Conservation (phyloP, 1,140 invertebrate genomes). For the Drosophila kurseongensis region DNA sequence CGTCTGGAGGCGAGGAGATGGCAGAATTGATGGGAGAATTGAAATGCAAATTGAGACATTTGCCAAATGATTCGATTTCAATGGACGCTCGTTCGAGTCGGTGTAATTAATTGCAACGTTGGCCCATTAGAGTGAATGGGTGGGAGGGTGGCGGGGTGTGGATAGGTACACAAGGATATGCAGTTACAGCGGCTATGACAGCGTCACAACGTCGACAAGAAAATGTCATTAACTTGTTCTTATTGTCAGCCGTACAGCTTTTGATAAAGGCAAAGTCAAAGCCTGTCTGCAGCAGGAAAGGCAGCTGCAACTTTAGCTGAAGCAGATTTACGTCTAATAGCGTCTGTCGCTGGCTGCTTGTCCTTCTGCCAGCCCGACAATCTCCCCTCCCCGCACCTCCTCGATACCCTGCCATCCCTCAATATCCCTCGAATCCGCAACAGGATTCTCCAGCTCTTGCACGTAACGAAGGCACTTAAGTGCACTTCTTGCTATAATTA, state of each 20-base stretch:
- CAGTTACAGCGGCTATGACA: slow-evolving; percentile 55
- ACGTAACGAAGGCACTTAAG: slow-evolving; percentile 82
- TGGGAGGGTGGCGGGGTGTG: not conserved
- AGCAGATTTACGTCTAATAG: slow-evolving; percentile 76
- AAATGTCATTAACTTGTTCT: slow-evolving; percentile 83
- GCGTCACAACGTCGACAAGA: slow-evolving; percentile 66
- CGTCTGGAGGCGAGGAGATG: slow-evolving; percentile 87
- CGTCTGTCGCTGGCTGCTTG: slow-evolving; percentile 30
- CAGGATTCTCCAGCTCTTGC: slow-evolving; percentile 53
- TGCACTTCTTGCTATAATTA: slow-evolving; percentile 83
- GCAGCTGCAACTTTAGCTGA: slow-evolving; percentile 8
- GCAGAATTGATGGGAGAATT: slow-evolving; percentile 18
- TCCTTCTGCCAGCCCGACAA: slow-evolving; percentile 38
- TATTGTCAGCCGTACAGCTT: slow-evolving; percentile 74
- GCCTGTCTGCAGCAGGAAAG: slow-evolving; percentile 58
- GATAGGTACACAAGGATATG: slow-evolving; percentile 47
- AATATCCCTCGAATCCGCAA: slow-evolving; percentile 13
- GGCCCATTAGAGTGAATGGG: slow-evolving; percentile 28
- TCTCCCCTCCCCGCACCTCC: not conserved
- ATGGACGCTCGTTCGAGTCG: slow-evolving; percentile 55
- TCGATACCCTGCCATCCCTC: not conserved
- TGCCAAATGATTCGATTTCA: slow-evolving; percentile 80
- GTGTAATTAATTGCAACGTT: slow-evolving; percentile 76
- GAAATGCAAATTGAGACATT: slow-evolving; percentile 73
- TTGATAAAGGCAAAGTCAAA: slow-evolving; percentile 79